Base-by-base conservation (phyloP, 2,113 vertebrate species). In the Percopsis transmontana region DNA sequence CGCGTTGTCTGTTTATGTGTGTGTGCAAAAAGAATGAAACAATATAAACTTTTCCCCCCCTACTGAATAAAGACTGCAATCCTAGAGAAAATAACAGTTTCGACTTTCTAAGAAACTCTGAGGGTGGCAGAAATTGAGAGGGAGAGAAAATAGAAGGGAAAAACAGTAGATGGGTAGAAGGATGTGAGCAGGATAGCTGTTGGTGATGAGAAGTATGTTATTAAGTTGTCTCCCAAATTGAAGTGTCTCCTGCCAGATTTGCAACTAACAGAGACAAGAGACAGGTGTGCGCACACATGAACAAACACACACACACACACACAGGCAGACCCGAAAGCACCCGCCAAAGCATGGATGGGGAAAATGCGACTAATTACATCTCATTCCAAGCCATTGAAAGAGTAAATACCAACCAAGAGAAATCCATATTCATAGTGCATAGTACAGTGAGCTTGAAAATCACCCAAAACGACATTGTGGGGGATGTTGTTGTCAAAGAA, bases 291-390 rank as follows among this genome's bases (percentile, higher is more conserved):
- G 23, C 20, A 24, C 52, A 54, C 52, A 27, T 19, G 21, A 62
- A 59, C 58, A 15, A 7, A 15, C 53, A 33, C 53, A n/a, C 53
- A 55, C 53, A 45, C 51, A 64, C 33, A 50, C 57, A 48, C 40
- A 59, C 16, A 39, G 11, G 72, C 38, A 81, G 55, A 74, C 53
- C 57, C 68, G 65, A 83, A 81, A 80, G 77, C 77, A 83, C 84
- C 80, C 86, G 84, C 89, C 87, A 88, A 76, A 70, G 66, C 83
- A 80, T 58, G 68, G 79, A 80, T 72, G 76, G 68, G 68, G 77
- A 66, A 84, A 87, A 81, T 81, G 76, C 77, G 70, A 85, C 89
- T 91, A 91, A 90, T 91, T 92, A 77, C 70, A 85, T 85, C 79
- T 85, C 84, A 85, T 84, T 89, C 80, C 79, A 80, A 82, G 66